These are phyloP conservation scores for Hyphantria cunea DNA, from an alignment of 1,140 invertebrate species.

Conservation along the genomic window DNA sequence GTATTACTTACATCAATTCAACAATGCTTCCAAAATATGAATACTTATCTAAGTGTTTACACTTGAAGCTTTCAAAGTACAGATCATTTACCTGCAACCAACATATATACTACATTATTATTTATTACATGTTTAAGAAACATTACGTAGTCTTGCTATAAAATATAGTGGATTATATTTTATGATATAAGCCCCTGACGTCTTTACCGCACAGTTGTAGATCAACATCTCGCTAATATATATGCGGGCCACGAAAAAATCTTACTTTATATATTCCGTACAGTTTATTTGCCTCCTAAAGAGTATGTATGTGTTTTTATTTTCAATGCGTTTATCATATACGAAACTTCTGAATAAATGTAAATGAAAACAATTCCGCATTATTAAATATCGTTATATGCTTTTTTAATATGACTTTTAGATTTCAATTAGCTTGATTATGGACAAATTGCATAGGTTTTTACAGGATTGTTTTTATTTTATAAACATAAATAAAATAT, in stretches of 20 bases:
- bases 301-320: constrained; percentile 15
- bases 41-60: background rate
- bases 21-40: no score
- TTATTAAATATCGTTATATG: no score
- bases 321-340: constrained; percentile 22
- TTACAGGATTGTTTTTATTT: no score
- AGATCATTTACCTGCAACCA: constrained; percentile 37
- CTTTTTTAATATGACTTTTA: no score
- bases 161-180: constrained; percentile 26
- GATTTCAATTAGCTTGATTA: no score
- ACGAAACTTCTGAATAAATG: background rate
- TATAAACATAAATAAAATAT: no score
- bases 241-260: constrained; percentile 24
- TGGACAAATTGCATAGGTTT: no score
- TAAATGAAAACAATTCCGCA: no score
- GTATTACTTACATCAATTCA: no score
- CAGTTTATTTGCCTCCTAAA: constrained; percentile 26
- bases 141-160: constrained; percentile 22
- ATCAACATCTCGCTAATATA: constrained; percentile 31
- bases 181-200: constrained; percentile 18
- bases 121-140: constrained; percentile 25
- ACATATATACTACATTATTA: constrained; percentile 12
- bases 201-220: constrained; percentile 28
- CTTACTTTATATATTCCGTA: constrained; percentile 24
- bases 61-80: constrained; percentile 4